Base-by-base conservation (phyloP, 2,888 invertebrate species). In the Patella depressa region DNA sequence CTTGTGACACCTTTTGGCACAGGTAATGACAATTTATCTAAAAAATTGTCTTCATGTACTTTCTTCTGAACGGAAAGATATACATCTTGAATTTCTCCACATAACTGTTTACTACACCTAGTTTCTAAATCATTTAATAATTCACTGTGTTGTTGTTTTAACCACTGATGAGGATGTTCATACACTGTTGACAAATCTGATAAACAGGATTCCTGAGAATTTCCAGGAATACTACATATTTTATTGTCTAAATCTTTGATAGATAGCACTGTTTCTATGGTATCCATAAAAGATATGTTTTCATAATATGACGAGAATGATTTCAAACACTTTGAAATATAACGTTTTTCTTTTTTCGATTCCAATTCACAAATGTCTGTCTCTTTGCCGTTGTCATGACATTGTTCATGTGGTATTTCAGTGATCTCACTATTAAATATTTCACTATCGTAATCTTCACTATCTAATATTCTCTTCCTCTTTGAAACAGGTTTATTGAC, bases 361-460 rank as follows among this genome's bases (percentile, higher is more conserved):
- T 45, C 75, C 45, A 45, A 45, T 45, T 45, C 45, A 45, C 45
- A 45, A 45, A 1, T 45, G 45, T 45, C 45, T 45, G 45, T 45
- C 9, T 7, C 45, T 12, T 71, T 65, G 34, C 24, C 14, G n/a
- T 45, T 71, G 11, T 11, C 24, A 65, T 2, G 69, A n/a, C 53
- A 19, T 24, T 45, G 19, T 24, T 34, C 14, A 12, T 54, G 29
- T 11, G 55, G 65, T 34, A 1, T 75, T 69, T 72, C 65, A 29
- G 7, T 53, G 29, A 73, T 59, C 14, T 78, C 78, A 17, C 24
- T 75, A 15, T 72, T 71, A 53, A 53, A 73, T 72, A 57, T 34
- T 9, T 75, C 83, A 72, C 85, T 86, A 78, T 84, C 82, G 9
- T 88, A 89, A 2, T 79, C 85, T 71, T 89, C 89, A 80, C 87